phyloP scores from a whole-genome alignment of 1,140 invertebrate species.

The Scaptomyza hsui region DNA sequence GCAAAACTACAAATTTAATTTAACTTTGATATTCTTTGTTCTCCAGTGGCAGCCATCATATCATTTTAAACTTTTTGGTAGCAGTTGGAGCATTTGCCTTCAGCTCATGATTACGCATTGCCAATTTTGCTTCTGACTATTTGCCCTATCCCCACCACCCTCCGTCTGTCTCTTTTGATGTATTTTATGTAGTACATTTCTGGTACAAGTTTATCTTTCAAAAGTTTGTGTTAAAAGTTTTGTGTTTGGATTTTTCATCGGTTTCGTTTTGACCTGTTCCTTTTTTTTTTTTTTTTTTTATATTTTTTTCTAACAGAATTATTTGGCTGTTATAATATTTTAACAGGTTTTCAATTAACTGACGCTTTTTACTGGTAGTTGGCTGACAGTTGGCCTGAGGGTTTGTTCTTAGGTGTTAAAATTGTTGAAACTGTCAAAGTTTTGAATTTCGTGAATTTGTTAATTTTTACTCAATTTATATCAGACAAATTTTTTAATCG shows the following conservation, averaged over 20 bases:
- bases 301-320: not conserved
- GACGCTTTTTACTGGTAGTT: not conserved
- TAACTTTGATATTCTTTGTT: conserved; percentile 83
- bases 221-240: conserved; percentile 54
- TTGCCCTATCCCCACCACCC: conserved; percentile 1
- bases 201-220: conserved; percentile 33
- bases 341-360: conserved; percentile 7
- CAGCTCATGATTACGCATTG: conserved; percentile 49
- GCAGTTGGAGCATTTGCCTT: conserved; percentile 26
- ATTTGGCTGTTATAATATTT: not conserved
- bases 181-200: conserved; percentile 13
- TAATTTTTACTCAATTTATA: too few species aligned
- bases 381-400: not conserved
- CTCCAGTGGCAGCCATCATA: conserved; percentile 63
- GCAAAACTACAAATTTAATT: conserved; percentile 83
- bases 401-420: too few species aligned
- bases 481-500: too few species aligned
- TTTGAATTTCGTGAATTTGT: too few species aligned
- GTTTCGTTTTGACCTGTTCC: conserved; percentile 15
- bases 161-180: conserved; percentile 39
- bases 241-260: conserved; percentile 26
- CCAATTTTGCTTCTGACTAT: conserved; percentile 13
- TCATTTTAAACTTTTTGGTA: conserved; percentile 56
- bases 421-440: not conserved
- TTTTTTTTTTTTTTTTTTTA: not conserved